Percentiles rank a stretch among this genome's conserved stretches.
phyloP scores from a whole-genome alignment of 1,140 invertebrate genomes.

The Oncopeltus fasciatus region DNA sequence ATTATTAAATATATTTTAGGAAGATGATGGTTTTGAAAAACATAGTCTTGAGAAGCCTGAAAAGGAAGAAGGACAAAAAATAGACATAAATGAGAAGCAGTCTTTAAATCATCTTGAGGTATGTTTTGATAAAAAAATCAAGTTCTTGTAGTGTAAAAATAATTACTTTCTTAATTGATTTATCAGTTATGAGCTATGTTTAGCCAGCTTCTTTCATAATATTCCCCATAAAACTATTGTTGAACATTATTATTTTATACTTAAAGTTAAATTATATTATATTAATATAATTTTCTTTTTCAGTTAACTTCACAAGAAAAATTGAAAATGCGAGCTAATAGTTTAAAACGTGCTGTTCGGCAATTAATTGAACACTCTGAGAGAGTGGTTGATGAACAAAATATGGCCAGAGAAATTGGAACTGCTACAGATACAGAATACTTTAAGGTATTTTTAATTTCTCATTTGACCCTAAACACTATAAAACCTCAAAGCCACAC shows the following conservation, averaged over 20 bases:
- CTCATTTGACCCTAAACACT: no score
- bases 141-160: no score
- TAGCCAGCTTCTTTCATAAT: no score
- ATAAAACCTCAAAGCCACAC: no score
- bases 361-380: conserved; percentile 72
- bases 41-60: conserved; percentile 44
- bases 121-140: no score
- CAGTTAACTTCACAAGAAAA: conserved; percentile 22
- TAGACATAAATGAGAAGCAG: neutral
- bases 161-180: no score
- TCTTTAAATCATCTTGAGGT: neutral
- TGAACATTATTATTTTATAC: no score
- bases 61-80: conserved; percentile 36
- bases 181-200: no score
- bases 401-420: conserved; percentile 20
- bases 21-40: conserved; percentile 37
- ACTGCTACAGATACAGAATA: neutral
- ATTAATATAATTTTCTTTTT: neutral
- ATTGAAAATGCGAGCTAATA: conserved; percentile 45
- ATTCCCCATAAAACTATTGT: no score
- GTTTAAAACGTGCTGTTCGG: conserved; percentile 73
- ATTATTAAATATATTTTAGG: conserved; percentile 11
- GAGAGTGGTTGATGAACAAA: conserved; percentile 42
- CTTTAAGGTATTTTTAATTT: neutral
- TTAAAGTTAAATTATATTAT: neutral